These are phyloP conservation scores for Gymnoscopelus braueri DNA, from an alignment of 2,797 vertebrate genomes.

Conservation along the genomic window DNA sequence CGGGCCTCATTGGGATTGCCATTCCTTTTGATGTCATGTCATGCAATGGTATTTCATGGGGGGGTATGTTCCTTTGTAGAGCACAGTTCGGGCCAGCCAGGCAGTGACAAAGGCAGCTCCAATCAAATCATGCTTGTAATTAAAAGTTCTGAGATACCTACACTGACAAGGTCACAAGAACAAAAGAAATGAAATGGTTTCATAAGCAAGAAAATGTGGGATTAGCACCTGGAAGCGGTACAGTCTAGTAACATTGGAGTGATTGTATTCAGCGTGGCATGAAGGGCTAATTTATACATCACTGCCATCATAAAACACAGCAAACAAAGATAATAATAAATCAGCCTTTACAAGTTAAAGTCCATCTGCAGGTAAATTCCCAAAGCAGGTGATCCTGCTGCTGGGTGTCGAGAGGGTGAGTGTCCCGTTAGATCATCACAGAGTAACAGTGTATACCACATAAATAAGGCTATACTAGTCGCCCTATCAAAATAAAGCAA, in stretches of 20 bases:
- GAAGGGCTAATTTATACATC: no score
- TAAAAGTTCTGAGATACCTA: conserved; percentile 59
- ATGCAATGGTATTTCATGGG: conserved; percentile 65
- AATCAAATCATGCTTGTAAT: conserved; percentile 66
- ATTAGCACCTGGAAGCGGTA: conserved; percentile 40
- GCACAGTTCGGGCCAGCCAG: conserved; percentile 47
- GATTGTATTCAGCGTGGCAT: conserved; percentile 7
- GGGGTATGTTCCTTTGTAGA: conserved; percentile 56
- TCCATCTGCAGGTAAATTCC: no score
- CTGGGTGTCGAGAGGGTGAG: no score
- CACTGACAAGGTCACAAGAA: conserved; percentile 57
- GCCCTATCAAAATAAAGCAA: no score
- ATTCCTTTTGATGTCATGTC: conserved; percentile 73
- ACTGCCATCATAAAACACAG: no score
- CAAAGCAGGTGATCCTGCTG: no score
- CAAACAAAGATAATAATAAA: no score
- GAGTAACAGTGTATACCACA: no score
- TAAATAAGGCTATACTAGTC: no score
- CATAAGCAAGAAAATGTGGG: conserved; percentile 31
- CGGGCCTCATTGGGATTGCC: conserved; percentile 59
- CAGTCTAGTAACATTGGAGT: conserved; percentile 33
- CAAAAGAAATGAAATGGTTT: conserved; percentile 38
- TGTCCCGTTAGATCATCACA: no score
- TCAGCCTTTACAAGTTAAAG: no score
- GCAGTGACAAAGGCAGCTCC: conserved; percentile 56